Evolutionary conservation across 2,888 invertebrate species (phyloP).

Genomic region (Megaustenia siamemsis): DNA sequence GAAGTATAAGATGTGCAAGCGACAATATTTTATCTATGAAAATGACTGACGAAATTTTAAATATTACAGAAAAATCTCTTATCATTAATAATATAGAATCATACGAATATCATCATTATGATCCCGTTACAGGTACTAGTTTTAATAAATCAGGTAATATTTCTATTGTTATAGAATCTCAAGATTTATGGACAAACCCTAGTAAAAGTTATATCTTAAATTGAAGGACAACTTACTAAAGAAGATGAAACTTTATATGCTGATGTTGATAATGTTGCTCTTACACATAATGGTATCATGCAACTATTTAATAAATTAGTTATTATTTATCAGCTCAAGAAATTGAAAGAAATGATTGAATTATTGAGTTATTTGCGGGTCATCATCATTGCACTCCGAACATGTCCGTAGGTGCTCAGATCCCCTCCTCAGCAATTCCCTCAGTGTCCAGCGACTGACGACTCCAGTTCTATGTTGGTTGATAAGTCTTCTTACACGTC

Average conservation of each 20-base stretch:
- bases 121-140: neutral
- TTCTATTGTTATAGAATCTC: conserved; percentile 6
- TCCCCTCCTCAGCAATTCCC: no score
- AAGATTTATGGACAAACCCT: conserved; percentile 2
- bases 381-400: no score
- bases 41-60: neutral
- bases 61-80: conserved; percentile 7
- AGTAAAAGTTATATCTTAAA: conserved; percentile 21
- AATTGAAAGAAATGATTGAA: conserved; percentile 16
- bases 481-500: no score
- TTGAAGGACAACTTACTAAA: conserved; percentile 13
- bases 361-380: no score
- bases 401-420: no score
- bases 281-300: conserved; percentile 28
- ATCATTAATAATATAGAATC: conserved; percentile 32
- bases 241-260: neutral
- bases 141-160: conserved; percentile 15
- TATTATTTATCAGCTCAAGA: conserved; percentile 29
- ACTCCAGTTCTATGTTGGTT: no score
- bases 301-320: conserved; percentile 10
- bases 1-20: conserved; percentile 45
- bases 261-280: conserved; percentile 17
- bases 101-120: conserved; percentile 1
- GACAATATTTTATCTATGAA: neutral
- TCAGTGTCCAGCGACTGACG: no score